Evolutionary conservation across 2,888 invertebrate species (phyloP).

Genomic region (Drosophila cognata): DNA sequence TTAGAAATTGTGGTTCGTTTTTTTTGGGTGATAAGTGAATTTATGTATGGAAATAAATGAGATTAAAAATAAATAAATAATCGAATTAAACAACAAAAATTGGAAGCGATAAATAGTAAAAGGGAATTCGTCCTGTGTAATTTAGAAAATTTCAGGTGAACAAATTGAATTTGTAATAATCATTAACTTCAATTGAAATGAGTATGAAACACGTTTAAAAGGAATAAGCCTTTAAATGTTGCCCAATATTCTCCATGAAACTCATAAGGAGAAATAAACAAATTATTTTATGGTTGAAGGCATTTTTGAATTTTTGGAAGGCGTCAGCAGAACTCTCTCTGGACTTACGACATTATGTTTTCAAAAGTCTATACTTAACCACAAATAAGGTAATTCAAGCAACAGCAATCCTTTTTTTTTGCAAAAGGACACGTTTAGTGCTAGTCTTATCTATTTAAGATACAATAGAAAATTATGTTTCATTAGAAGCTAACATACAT

Average conservation of each 20-base stretch:
- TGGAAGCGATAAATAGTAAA: not conserved
- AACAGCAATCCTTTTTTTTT: not conserved
- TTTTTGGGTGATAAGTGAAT: not conserved
- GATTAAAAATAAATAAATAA: not conserved
- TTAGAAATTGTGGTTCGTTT: conserved; percentile 30
- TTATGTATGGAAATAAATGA: not conserved
- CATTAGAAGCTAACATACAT: not conserved
- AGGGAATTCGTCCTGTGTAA: not conserved
- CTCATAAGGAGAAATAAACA: too few species aligned
- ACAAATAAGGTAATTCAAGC: not conserved
- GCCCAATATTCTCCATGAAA: too few species aligned
- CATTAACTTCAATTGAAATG: not conserved
- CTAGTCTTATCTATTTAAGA: not conserved
- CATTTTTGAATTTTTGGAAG: not conserved
- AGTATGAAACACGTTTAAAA: not conserved
- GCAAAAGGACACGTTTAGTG: not conserved
- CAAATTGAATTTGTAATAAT: not conserved
- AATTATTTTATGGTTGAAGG: too few species aligned
- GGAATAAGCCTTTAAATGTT: not conserved
- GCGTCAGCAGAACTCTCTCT: not conserved
- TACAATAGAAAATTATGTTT: not conserved
- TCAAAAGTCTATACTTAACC: not conserved
- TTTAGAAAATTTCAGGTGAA: not conserved
- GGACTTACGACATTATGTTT: not conserved
- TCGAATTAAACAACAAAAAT: not conserved